Percentiles rank a stretch among this genome's conserved stretches.
phyloP scores from a whole-genome alignment of 2,888 invertebrate genomes.

The Conchocele bisecta region DNA sequence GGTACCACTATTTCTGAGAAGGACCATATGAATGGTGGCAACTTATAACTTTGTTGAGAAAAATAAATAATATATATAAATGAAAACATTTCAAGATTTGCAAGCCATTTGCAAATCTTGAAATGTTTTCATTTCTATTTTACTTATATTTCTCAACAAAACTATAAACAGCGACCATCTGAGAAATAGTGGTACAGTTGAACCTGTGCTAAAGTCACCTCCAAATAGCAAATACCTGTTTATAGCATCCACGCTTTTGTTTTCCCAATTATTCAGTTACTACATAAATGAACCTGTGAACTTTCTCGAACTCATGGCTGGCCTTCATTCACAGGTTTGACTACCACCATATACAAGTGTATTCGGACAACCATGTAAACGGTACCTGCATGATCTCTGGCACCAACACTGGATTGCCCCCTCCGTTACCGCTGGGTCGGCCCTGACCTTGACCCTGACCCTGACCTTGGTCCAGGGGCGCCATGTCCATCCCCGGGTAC shows the following conservation, averaged over 20 bases:
- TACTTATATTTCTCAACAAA: not conserved
- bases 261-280: too few species aligned
- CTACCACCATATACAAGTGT: not conserved
- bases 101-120: too few species aligned
- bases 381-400: conserved; percentile 79
- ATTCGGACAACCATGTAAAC: not conserved
- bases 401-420: conserved; percentile 71
- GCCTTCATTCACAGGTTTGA: too few species aligned
- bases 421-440: conserved; percentile 4
- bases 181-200: not conserved
- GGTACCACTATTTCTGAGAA: too few species aligned
- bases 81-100: too few species aligned
- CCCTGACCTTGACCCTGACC: not conserved
- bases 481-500: conserved; percentile 91
- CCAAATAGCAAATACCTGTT: too few species aligned
- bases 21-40: too few species aligned
- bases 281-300: not conserved
- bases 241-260: too few species aligned
- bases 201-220: too few species aligned
- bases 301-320: not conserved
- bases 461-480: conserved; percentile 83
- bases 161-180: not conserved
- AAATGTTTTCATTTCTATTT: too few species aligned
- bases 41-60: too few species aligned
- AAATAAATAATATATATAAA: too few species aligned